Conservation (phyloP, 2,797 vertebrate genomes). For the Sardinella longiceps region DNA sequence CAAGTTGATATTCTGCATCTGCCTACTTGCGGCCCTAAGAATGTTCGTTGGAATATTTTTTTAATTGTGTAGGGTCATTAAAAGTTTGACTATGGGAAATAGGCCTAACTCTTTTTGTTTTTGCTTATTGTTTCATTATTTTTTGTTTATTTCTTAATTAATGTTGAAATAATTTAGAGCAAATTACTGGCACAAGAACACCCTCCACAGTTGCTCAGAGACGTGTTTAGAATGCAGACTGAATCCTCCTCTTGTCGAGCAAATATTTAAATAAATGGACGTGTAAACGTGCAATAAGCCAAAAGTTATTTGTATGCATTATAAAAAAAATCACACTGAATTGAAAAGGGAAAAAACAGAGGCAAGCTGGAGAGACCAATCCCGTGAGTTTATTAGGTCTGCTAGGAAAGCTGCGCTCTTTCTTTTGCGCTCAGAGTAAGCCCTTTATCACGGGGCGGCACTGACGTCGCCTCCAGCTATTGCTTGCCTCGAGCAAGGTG, state of each 20-base stretch:
- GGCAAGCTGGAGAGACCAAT: conserved; percentile 73
- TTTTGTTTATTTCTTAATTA: conserved; percentile 17
- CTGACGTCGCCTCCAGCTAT: conserved; percentile 92
- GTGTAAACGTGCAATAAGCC: conserved; percentile 55
- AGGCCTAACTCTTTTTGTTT: neutral
- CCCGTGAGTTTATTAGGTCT: conserved; percentile 86
- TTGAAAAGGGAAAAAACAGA: conserved; percentile 50
- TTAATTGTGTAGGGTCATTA: conserved; percentile 9
- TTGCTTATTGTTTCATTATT: neutral
- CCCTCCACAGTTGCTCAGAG: neutral
- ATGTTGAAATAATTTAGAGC: neutral
- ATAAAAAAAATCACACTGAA: conserved; percentile 42
- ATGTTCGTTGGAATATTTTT: neutral
- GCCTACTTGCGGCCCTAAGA: neutral
- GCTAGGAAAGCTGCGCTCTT: conserved; percentile 77
- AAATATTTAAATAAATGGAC: conserved; percentile 51
- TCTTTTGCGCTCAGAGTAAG: conserved; percentile 77
- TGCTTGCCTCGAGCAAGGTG: conserved; percentile 86
- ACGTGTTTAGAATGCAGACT: conserved; percentile 17
- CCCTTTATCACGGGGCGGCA: conserved; percentile 98
- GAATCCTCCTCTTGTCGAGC: conserved; percentile 31
- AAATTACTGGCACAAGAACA: conserved; percentile 21
- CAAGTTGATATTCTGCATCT: neutral
- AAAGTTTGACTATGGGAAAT: conserved; percentile 8
- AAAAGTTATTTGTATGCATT: conserved; percentile 63